These are phyloP conservation scores for Thymallus thymallus DNA, from an alignment of 2,113 vertebrate species.

Conservation along the genomic window DNA sequence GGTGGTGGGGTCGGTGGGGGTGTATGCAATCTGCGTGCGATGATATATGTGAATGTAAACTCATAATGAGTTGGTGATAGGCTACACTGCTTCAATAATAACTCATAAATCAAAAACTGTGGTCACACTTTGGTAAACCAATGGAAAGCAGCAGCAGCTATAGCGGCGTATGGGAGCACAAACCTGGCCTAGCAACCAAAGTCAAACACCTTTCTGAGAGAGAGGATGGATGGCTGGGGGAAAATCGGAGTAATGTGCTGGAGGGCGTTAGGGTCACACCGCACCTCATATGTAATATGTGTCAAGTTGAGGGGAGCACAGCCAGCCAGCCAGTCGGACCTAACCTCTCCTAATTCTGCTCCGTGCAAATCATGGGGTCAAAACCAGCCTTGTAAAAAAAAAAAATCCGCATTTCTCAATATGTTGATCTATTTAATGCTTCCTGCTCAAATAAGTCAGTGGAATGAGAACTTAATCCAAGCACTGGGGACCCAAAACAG, in stretches of 20 bases:
- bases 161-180: constrained; percentile 38
- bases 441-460: constrained; percentile 55
- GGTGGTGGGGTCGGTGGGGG: background rate
- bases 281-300: constrained; percentile 70
- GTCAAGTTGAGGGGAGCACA: constrained; percentile 57
- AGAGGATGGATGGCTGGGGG: constrained; percentile 14
- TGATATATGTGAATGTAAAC: constrained; percentile 75
- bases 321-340: constrained; percentile 49
- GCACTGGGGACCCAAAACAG: constrained; percentile 63
- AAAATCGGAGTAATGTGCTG: constrained; percentile 59
- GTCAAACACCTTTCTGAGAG: constrained; percentile 45
- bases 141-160: constrained; percentile 61
- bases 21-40: constrained; percentile 61
- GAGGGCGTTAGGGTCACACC: constrained; percentile 54
- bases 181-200: constrained; percentile 53
- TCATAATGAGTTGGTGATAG: constrained; percentile 74
- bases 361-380: constrained; percentile 59
- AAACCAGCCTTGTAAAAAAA: constrained; percentile 62
- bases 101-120: constrained; percentile 74
- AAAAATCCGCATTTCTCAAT: constrained; percentile 42
- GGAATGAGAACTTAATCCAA: constrained; percentile 68
- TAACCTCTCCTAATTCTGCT: constrained; percentile 54
- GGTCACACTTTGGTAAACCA: constrained; percentile 65
- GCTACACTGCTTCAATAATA: constrained; percentile 76
- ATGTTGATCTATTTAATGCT: constrained; percentile 57